Conservation (phyloP, 2,113 vertebrate genomes). For the Ictidomys tridecemlineatus region DNA sequence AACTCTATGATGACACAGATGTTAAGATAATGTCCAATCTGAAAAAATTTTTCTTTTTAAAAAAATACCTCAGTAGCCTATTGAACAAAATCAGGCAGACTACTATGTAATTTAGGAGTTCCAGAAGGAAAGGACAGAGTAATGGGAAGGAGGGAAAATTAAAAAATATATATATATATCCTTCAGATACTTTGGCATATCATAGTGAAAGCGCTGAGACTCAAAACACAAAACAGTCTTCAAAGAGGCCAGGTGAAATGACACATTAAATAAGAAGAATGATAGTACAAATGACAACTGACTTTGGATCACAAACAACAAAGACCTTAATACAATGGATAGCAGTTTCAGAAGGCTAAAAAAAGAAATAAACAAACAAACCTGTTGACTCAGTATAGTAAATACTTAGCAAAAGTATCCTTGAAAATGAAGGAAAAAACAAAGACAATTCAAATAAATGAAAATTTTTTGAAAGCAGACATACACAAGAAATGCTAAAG, state of each 20-base stretch:
- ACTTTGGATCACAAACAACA: background rate
- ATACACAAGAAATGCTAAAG: background rate
- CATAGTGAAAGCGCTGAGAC: background rate
- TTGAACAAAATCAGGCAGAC: background rate
- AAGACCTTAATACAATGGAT: background rate
- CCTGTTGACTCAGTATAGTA: background rate
- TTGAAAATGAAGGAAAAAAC: slow-evolving; percentile 22
- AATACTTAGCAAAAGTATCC: background rate
- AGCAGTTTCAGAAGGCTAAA: background rate
- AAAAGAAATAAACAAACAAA: background rate
- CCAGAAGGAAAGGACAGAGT: background rate
- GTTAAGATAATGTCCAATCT: background rate
- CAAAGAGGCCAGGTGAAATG: background rate
- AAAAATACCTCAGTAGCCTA: background rate
- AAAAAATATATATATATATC: background rate
- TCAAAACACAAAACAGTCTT: background rate
- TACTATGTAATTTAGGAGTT: background rate
- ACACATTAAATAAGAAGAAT: background rate
- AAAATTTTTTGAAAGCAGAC: background rate
- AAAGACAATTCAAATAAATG: background rate
- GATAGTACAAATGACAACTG: background rate
- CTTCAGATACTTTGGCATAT: background rate
- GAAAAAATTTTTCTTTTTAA: background rate
- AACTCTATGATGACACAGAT: background rate
- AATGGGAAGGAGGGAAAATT: background rate